These are phyloP conservation scores for Calameuta filiformis DNA, from an alignment of 2,888 invertebrate genomes.

Conservation along the genomic window DNA sequence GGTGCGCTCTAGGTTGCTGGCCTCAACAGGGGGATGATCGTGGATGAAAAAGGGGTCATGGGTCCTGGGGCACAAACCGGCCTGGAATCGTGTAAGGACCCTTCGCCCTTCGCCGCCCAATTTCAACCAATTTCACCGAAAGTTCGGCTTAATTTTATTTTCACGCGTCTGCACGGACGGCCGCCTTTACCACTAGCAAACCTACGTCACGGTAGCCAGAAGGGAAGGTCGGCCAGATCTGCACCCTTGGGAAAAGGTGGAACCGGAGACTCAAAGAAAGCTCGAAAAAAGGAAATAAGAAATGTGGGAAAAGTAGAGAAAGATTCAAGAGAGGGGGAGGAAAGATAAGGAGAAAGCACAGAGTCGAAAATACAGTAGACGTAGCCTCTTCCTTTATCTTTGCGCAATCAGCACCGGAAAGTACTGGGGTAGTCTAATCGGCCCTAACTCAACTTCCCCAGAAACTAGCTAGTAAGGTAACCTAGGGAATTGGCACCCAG, in stretches of 20 bases:
- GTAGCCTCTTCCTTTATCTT: slow-evolving; percentile 47
- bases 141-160: slow-evolving; percentile 71
- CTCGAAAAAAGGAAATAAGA: slow-evolving; percentile 6
- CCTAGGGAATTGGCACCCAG: no score
- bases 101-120: slow-evolving; percentile 64
- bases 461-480: slow-evolving; percentile 9
- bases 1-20: no score
- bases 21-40: no score
- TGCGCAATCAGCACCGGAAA: slow-evolving; percentile 57
- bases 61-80: background rate
- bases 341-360: slow-evolving; percentile 24
- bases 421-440: slow-evolving; percentile 39
- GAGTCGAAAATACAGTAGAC: slow-evolving; percentile 6
- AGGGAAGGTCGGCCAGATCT: background rate
- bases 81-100: background rate
- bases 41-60: background rate
- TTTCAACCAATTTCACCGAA: slow-evolving; percentile 73
- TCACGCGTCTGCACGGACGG: slow-evolving; percentile 65
- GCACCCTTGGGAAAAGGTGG: slow-evolving; percentile 4
- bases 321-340: slow-evolving; percentile 29
- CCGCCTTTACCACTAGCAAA: slow-evolving; percentile 19
- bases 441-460: slow-evolving; percentile 5
- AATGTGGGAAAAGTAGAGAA: slow-evolving; percentile 12
- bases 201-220: no score
- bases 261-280: slow-evolving; percentile 9